Conservation (phyloP, 2,113 vertebrate species). For the Athene cunicularia region DNA sequence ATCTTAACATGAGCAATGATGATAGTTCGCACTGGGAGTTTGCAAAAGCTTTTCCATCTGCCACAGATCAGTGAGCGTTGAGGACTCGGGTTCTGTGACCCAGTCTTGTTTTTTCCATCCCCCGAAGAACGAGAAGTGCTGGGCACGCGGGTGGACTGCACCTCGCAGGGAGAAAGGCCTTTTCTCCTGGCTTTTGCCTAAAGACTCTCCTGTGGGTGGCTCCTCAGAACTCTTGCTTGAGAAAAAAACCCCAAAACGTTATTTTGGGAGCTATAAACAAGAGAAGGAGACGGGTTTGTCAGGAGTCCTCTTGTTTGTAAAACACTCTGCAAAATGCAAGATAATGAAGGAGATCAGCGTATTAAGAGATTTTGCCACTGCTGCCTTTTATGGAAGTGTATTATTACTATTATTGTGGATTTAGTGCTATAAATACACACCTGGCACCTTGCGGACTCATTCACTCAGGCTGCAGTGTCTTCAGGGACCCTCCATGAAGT, state of each 20-base stretch:
- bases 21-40: neutral
- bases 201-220: neutral
- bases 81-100: neutral
- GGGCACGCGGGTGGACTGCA: neutral
- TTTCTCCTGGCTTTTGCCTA: neutral
- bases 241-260: neutral
- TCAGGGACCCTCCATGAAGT: constrained; percentile 10
- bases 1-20: constrained; percentile 20
- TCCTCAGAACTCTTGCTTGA: neutral
- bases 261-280: neutral
- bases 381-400: constrained; percentile 34
- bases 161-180: neutral
- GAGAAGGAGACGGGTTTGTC: neutral
- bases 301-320: neutral
- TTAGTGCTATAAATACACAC: constrained; percentile 6
- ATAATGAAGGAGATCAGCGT: constrained; percentile 27
- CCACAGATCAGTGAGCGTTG: neutral
- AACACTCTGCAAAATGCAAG: neutral
- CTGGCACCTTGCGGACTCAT: constrained; percentile 37
- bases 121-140: rapidly evolving
- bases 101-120: neutral
- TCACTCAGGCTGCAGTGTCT: neutral
- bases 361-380: neutral
- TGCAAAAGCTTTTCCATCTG: constrained; percentile 29
- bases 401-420: constrained; percentile 42